Base-by-base conservation (phyloP, 2,113 vertebrate genomes). In the Bufo bufo region DNA sequence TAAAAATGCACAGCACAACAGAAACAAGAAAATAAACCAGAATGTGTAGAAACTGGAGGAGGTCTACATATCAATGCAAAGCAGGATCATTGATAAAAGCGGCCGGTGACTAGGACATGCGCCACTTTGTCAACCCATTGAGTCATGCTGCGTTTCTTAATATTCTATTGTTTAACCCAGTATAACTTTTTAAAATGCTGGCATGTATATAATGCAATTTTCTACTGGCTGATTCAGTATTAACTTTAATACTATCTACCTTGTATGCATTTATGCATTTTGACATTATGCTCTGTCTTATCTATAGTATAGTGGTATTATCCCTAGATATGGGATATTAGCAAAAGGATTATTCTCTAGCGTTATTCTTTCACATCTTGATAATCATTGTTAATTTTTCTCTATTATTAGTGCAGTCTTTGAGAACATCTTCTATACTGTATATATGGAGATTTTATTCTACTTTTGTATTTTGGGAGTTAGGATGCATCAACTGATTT, bases 1-100 rank as follows among this genome's bases (percentile, higher is more conserved):
- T 90, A 88, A 88, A 88, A 83, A 88, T 88, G 95, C 91, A 96
- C 92, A 94, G 94, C 95, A 95, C 95, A 95, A 84, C 63, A 84
- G 14, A 93, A 93, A 92, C 91, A 93, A 90, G 95, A 94, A 94
- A 94, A 93, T 94, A 77, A 88, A 82, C 13, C 69, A 83, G 56
- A 77, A 88, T 93, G 94, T 93, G 94, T 93, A 84, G 89, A 92
- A 94, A 47, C 69, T 59, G 58, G 77, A 80, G 47, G 19, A 80
- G 47, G 19, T 65, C 56, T 66, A 69, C 12, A 49, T 84, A 84
- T 84, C 72, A 85, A 85, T 47, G 72, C 54, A 74, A 85, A 77
- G 77, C 12, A 74, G 71, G 71, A 74, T 47, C 71, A 47, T 8
- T 74, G 16, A 71, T 4, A n/a, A 45, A 49, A 9, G 8, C 50